Evolutionary conservation across 2,888 invertebrate genomes (phyloP), one percentile per base, ranked within the genome.

Genomic region (Alentia gelatinosa): DNA sequence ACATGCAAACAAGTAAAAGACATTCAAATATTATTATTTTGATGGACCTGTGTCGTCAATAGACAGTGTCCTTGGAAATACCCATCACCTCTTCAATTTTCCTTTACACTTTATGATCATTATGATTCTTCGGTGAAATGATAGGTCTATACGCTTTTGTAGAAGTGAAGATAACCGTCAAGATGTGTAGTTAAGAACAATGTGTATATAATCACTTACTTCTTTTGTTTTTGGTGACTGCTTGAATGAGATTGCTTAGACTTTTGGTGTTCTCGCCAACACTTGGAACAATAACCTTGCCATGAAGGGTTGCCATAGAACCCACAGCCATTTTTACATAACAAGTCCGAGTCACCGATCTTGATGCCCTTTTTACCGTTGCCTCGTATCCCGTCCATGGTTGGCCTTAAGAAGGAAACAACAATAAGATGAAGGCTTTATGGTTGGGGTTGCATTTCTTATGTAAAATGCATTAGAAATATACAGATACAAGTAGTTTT

Each of bases 231-330:
- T 42, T 91, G 79, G 7, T 83, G 42, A 63, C 39, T 50, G 86
- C n/a, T 26, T 26, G 56, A 7, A 47, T 96, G 96, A 23, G 95
- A 95, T 89, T 94, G 94, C 93, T 96, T 94, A 42, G 95, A 94
- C 35, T 94, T 95, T 91, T 95, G 95, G 91, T 96, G 96, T 94
- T 98, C 98, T 89, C 98, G 97, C 96, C 98, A 98, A 96, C 99
- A 99, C 96, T 98, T 98, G 83, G 99, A 99, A 96, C 99, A 99
- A 96, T 98, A 98, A 1, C 99, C 99, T 96, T 98, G 98, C 98
- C 99, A 99, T 95, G 98, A 98, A 12, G 98, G 98, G 96, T 99
- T 99, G 37, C 99, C 99, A 96, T 98, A 99, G 97, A 97, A 99
- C 91, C 99, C 99, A 96, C 99, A 99, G 56, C 98, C 98, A 96